Conservation (phyloP, 2,797 vertebrate genomes). For the Macropus fuliginosus region DNA sequence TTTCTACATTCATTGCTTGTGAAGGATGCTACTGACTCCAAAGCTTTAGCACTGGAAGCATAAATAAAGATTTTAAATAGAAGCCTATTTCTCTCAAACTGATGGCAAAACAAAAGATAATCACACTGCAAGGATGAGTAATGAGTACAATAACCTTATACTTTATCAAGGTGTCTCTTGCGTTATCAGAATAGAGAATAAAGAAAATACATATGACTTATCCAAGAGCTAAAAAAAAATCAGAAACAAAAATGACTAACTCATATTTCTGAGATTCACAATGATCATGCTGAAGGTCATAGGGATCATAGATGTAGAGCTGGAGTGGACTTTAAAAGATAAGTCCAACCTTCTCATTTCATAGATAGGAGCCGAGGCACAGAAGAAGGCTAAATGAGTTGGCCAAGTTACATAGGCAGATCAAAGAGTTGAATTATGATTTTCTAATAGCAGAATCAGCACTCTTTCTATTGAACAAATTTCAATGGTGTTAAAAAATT, state of each 20-base stretch:
- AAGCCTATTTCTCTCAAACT: background rate
- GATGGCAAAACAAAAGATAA: background rate
- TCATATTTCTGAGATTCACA: background rate
- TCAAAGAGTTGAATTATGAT: background rate
- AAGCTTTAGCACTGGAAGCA: background rate
- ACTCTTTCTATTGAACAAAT: background rate
- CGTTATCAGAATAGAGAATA: background rate
- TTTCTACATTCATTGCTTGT: background rate
- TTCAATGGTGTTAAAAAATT: background rate
- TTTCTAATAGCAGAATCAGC: background rate
- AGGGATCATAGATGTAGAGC: background rate
- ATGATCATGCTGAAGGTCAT: background rate
- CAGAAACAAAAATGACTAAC: too few species aligned
- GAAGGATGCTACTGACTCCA: background rate
- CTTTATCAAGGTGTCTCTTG: background rate
- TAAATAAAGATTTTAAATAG: background rate
- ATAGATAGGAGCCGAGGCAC: background rate
- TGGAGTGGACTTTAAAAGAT: background rate
- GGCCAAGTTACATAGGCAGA: background rate
- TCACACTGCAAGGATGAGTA: background rate
- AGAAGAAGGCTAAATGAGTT: background rate
- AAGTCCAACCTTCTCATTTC: background rate
- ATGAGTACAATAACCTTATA: background rate
- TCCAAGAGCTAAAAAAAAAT: background rate
- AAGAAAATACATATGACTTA: background rate